Percentiles rank a stretch among this genome's conserved stretches.
Evolutionary conservation across 2,113 vertebrate genomes (phyloP).

Genomic region (Eupsittula cactorum): DNA sequence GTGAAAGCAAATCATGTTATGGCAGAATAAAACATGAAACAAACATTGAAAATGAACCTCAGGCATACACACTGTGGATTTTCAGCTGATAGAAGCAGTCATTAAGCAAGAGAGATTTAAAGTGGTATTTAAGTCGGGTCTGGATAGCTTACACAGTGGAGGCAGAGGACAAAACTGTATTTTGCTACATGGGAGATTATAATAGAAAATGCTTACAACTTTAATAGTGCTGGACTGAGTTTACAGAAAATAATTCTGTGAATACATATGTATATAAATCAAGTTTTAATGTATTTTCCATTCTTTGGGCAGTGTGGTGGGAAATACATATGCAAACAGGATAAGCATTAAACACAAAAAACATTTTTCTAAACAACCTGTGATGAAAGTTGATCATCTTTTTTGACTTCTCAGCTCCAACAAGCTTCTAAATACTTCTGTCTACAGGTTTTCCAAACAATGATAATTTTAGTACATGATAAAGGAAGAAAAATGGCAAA

Average conservation of each 20-base stretch:
- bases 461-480: background rate
- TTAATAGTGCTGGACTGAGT: background rate
- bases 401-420: background rate
- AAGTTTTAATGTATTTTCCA: conserved; percentile 26
- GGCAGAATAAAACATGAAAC: background rate
- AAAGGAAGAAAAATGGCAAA: background rate
- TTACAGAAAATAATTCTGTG: conserved; percentile 10
- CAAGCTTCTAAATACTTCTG: background rate
- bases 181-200: background rate
- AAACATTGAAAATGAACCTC: background rate
- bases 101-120: background rate
- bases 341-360: background rate
- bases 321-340: background rate
- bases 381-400: background rate
- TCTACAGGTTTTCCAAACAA: background rate
- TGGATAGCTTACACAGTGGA: background rate
- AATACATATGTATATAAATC: background rate
- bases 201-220: background rate
- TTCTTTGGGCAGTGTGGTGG: background rate
- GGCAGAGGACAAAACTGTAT: background rate
- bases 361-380: background rate
- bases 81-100: background rate
- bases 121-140: background rate
- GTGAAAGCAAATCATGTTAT: conserved; percentile 50
- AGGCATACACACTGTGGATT: background rate